phyloP scores from a whole-genome alignment of 1,140 invertebrate species.

The Cardiocondyla obscurior region DNA sequence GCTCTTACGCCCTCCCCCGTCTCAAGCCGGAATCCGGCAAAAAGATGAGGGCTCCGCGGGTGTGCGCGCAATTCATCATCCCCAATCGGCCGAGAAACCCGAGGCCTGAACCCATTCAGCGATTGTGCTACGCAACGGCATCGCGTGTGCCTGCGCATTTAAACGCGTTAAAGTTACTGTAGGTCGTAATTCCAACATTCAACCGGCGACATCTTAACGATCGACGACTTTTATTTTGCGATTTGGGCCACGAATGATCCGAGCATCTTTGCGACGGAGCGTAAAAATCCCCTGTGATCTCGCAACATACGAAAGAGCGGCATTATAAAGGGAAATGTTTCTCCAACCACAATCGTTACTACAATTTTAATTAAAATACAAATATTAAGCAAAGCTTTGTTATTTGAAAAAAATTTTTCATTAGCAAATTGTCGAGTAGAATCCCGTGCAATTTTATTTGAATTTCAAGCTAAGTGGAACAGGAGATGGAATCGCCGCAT shows the following conservation, averaged over 20 bases:
- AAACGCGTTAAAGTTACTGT: slow-evolving; percentile 19
- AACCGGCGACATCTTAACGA: neutral
- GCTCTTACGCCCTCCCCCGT: neutral
- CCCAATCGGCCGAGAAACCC: neutral
- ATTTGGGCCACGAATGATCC: neutral
- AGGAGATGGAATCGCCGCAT: neutral
- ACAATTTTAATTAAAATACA: neutral
- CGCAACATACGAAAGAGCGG: neutral
- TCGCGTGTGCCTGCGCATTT: neutral
- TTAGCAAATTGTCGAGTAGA: neutral
- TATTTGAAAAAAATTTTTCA: no score
- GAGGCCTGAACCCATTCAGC: slow-evolving; percentile 15
- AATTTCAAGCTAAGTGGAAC: neutral
- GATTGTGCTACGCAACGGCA: neutral
- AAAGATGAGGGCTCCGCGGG: neutral
- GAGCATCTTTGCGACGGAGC: neutral
- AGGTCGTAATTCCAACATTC: slow-evolving; percentile 13
- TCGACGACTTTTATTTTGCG: neutral
- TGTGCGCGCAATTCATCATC: slow-evolving; percentile 20
- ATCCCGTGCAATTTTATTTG: neutral
- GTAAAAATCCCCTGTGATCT: neutral
- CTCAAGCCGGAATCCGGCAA: neutral
- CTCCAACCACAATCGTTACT: no score
- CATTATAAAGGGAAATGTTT: neutral
- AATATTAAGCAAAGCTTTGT: no score